Evolutionary conservation across 53 echinoderm and acorn worm genomes (phyloP).

Genomic region (Echinometra lucunter): DNA sequence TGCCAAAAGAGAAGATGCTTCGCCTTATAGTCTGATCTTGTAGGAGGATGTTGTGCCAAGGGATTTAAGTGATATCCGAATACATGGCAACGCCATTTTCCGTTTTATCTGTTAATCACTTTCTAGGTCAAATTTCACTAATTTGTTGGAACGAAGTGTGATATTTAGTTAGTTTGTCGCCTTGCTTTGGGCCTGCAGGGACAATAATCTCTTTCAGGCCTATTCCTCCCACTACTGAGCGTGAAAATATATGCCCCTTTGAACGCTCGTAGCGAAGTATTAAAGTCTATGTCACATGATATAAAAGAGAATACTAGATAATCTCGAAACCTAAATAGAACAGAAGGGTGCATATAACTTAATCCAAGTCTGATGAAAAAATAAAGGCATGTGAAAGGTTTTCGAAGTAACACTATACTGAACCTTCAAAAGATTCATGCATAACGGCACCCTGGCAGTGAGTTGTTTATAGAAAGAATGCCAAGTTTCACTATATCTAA

Average conservation of each 20-base stretch:
- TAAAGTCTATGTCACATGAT: neutral
- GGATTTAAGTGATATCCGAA: neutral
- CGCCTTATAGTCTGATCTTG: neutral
- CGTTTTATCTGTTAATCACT: slow-evolving; percentile 50
- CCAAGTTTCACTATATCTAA: too few relatives aligned
- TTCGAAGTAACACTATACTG: neutral
- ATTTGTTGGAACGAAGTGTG: neutral
- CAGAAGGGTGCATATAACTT: neutral
- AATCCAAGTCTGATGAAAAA: neutral
- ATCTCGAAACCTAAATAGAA: neutral
- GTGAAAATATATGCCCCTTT: neutral
- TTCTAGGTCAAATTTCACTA: slow-evolving; percentile 45
- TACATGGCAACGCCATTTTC: neutral
- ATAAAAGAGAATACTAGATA: neutral
- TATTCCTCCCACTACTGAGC: neutral
- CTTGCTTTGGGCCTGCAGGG: neutral
- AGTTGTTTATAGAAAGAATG: too few relatives aligned
- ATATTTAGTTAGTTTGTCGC: neutral
- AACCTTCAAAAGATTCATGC: too few relatives aligned
- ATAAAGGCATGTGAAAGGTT: neutral
- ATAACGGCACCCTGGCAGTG: too few relatives aligned
- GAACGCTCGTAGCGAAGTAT: too few relatives aligned
- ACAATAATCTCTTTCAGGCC: neutral
- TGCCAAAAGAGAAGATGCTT: neutral
- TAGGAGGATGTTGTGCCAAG: neutral